These are phyloP conservation scores for Sarcophaga variegata DNA, from an alignment of 2,888 invertebrate genomes.

Conservation along the genomic window DNA sequence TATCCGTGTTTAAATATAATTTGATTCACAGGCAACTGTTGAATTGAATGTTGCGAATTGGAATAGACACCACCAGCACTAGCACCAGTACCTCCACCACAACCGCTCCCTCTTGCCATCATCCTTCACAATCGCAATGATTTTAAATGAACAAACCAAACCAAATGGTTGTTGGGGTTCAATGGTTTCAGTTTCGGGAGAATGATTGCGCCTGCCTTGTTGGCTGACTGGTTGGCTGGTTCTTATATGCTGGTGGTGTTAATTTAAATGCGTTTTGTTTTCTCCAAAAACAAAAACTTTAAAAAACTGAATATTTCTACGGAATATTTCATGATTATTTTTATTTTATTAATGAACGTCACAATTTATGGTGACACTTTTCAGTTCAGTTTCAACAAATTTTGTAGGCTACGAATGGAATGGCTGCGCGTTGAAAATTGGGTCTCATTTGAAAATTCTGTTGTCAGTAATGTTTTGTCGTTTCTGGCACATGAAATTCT, in stretches of 20 bases:
- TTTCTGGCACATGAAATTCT: conserved; percentile 31
- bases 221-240: not conserved
- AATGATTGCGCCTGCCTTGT: not conserved
- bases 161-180: conserved; percentile 23
- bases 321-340: conserved; percentile 37
- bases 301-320: not conserved
- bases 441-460: conserved; percentile 1
- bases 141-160: not conserved
- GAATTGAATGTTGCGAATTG: conserved; percentile 6
- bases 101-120: not conserved
- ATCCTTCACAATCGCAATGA: not conserved
- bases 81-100: not conserved
- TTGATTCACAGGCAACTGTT: conserved; percentile 40
- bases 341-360: conserved; percentile 62
- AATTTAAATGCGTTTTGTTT: conserved; percentile 56
- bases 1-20: conserved; percentile 14
- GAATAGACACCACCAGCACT: not conserved
- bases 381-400: conserved; percentile 24
- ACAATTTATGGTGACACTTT: conserved; percentile 56
- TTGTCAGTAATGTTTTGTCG: conserved; percentile 37
- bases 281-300: conserved; percentile 1
- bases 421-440: not conserved
- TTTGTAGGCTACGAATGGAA: conserved; percentile 1
- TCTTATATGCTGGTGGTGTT: conserved; percentile 33
- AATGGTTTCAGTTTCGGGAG: conserved; percentile 1